A percentile compares a stretch with the other conserved stretches of the same genome.
Evolutionary conservation across 2,797 vertebrate species (phyloP).

Genomic region (Parotocinclus haroldoi): DNA sequence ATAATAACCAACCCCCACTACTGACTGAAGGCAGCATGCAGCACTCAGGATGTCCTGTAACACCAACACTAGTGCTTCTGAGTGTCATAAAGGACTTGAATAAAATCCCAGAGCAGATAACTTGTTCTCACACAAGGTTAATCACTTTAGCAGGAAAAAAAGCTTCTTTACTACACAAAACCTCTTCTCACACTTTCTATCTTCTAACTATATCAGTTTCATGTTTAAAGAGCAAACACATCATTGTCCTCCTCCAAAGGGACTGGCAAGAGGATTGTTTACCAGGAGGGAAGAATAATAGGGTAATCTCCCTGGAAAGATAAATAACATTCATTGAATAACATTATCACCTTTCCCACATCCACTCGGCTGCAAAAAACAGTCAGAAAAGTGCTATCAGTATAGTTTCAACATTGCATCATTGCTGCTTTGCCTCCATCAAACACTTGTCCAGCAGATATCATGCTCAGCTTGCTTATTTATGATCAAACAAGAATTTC

Average conservation of each 20-base stretch:
- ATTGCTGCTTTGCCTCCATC: conserved; percentile 32
- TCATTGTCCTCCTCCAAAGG: conserved; percentile 23
- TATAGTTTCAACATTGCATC: conserved; percentile 13
- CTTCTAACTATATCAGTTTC: conserved; percentile 21
- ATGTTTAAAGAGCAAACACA: conserved; percentile 48
- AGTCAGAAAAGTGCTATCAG: conserved; percentile 12
- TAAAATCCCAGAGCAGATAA: no score
- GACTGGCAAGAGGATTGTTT: conserved; percentile 32
- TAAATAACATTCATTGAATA: conserved; percentile 27
- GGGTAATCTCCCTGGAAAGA: conserved; percentile 39
- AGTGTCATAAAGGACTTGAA: not conserved
- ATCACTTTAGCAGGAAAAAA: no score
- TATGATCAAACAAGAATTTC: conserved; percentile 20
- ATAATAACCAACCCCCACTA: not conserved
- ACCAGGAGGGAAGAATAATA: conserved; percentile 43
- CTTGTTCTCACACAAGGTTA: no score
- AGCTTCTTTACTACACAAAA: not conserved
- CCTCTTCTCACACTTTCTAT: not conserved
- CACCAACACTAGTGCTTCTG: not conserved
- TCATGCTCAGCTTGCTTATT: not conserved
- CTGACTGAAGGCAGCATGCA: conserved; percentile 16
- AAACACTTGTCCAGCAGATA: not conserved
- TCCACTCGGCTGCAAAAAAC: conserved; percentile 27
- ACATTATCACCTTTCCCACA: conserved; percentile 41
- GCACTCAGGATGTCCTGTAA: conserved; percentile 15